Conservation (phyloP, 2,888 invertebrate genomes). For the Pseudoips prasinana region DNA sequence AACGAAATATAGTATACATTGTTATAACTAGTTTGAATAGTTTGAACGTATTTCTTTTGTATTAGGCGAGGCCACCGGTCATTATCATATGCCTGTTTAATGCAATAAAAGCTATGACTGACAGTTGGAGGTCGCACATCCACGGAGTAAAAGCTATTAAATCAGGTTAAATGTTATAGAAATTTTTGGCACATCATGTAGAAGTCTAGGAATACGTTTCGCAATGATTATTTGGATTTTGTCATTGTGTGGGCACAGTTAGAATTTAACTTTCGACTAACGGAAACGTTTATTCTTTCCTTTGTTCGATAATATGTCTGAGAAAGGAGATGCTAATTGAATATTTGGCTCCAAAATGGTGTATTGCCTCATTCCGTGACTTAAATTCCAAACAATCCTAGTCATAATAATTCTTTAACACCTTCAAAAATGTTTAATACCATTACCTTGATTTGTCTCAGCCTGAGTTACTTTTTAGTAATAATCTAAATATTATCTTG, state of each 20-base stretch:
- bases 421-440: too few species aligned
- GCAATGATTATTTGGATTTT: constrained; percentile 1
- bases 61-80: constrained; percentile 40
- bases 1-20: constrained; percentile 27
- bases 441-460: too few species aligned
- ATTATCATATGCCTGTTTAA: constrained; percentile 45
- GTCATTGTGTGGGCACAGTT: not conserved
- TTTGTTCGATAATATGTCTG: not conserved
- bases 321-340: not conserved
- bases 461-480: too few species aligned
- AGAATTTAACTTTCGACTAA: not conserved
- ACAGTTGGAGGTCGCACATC: constrained; percentile 47
- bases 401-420: too few species aligned
- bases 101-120: constrained; percentile 50
- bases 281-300: not conserved
- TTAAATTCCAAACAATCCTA: too few species aligned
- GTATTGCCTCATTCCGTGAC: too few species aligned
- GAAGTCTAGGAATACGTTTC: constrained; percentile 5
- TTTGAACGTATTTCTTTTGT: constrained; percentile 26
- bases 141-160: constrained; percentile 43
- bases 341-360: too few species aligned
- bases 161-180: constrained; percentile 39
- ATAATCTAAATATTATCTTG: too few species aligned
- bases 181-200: constrained; percentile 30
- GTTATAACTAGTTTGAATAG: constrained; percentile 9